Base-by-base conservation (phyloP, 2,888 invertebrate species). In the Calliphora vomitoria region DNA sequence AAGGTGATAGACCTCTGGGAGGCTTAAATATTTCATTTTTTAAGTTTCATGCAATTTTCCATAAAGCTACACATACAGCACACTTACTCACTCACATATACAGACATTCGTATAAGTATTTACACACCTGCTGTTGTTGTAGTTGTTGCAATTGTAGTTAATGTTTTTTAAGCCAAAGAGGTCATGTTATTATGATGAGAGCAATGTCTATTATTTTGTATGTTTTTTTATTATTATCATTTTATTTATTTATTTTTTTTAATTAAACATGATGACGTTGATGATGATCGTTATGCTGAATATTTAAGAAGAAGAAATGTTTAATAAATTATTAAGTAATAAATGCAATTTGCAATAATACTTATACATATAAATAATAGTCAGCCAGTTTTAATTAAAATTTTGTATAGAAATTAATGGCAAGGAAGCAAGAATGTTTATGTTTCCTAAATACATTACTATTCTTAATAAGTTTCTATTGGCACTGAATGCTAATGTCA, bases 1-100 rank as follows among this genome's bases (percentile, higher is more conserved):
- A 85, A 87, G 87, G 87, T 87, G 87, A 75, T 82, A 69, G 79
- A 87, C 82, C 87, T 87, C 87, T 87, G 13, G 64, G 64, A 75
- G 82, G 75, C 82, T 85, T 87, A 79, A 87, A 69, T 75, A 71
- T 85, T 85, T 80, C 44, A 66, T 78, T 64, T 72, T 44, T 25
- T n/a, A 78, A 41, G 64, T 66, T 79, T 78, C 8, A 69, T 53
- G 68, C 66, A 84, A 72, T 79, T 66, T 79, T 66, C 71, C 44
- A 55, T 55, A 60, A 50, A 35, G 60, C 11, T 15, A 15, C 10
- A n/a, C 55, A 11, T 20, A n/a, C 50, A 47, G 1, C n/a, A 18
- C 31, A 62, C 5, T 25, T 10, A 20, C 25, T 25, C 25, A 53
- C 18, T 35, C 55, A 47, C 66, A 74, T 11, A 38, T 10, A 20